These are phyloP conservation scores for Stenodera caucasica DNA, from an alignment of 2,888 invertebrate genomes.

Conservation along the genomic window DNA sequence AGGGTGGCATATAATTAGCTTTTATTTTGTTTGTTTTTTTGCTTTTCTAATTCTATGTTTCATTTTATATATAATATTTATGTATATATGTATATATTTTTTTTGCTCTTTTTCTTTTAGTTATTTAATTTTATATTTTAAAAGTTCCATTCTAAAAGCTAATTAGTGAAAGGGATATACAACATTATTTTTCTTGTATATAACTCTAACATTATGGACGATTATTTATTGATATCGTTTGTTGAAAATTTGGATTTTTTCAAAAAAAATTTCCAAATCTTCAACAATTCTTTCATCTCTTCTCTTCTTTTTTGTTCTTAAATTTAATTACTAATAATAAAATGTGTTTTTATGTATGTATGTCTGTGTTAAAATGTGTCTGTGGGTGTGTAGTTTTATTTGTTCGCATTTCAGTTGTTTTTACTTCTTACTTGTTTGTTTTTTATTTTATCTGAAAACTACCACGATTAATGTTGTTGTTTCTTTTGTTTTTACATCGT, in stretches of 20 bases:
- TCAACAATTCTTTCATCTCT: neutral
- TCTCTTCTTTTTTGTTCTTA: neutral
- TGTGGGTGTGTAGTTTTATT: conserved; percentile 2
- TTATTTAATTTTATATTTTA: neutral
- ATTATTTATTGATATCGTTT: conserved; percentile 52
- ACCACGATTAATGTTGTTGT: neutral
- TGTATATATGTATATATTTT: too few relatives aligned
- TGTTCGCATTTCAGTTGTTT: conserved; percentile 7
- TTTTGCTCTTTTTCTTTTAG: neutral
- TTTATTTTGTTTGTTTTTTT: too few relatives aligned
- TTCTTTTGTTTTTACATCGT: conserved; percentile 63
- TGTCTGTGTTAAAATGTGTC: neutral
- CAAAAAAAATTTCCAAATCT: neutral
- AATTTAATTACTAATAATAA: neutral
- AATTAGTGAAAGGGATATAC: conserved; percentile 40
- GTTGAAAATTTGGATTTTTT: conserved; percentile 15
- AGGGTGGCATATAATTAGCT: too few relatives aligned
- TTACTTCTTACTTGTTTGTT: conserved; percentile 11
- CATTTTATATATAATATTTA: too few relatives aligned
- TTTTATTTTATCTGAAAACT: neutral
- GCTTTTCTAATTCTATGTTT: too few relatives aligned
- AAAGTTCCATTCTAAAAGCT: conserved; percentile 6
- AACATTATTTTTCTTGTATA: conserved; percentile 31
- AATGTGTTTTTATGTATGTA: neutral
- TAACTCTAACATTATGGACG: conserved; percentile 53